Conservation (phyloP, 1,140 invertebrate species). For the Drosophila mayri region DNA sequence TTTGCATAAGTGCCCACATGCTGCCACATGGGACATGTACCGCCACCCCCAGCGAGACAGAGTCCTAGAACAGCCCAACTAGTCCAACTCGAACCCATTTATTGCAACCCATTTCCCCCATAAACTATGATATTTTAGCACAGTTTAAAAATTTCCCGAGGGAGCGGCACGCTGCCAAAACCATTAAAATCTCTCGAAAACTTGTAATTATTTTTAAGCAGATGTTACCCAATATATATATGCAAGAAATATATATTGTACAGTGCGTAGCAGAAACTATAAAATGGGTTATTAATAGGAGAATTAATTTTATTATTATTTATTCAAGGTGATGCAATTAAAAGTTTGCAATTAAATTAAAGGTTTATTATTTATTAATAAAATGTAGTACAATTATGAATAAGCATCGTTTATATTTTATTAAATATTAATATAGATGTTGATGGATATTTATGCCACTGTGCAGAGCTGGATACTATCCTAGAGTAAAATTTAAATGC, state of each 20-base stretch:
- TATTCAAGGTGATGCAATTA: not conserved
- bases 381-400: not conserved
- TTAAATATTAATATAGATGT: not conserved
- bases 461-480: slow-evolving; percentile 15
- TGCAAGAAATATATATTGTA: slow-evolving; percentile 19
- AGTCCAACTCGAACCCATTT: slow-evolving; percentile 21
- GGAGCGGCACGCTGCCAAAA: slow-evolving; percentile 46
- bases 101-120: slow-evolving; percentile 18
- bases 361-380: too few species aligned
- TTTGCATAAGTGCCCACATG: slow-evolving; percentile 79
- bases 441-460: not conserved
- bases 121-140: slow-evolving; percentile 77
- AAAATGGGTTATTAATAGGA: not conserved
- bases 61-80: slow-evolving; percentile 16
- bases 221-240: slow-evolving; percentile 68
- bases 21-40: slow-evolving; percentile 61
- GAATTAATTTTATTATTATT: not conserved
- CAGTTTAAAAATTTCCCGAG: slow-evolving; percentile 49
- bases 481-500: slow-evolving; percentile 63
- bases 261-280: slow-evolving; percentile 6
- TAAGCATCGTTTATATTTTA: too few species aligned
- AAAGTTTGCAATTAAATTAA: not conserved
- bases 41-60: slow-evolving; percentile 24
- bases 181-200: slow-evolving; percentile 74
- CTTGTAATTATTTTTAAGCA: slow-evolving; percentile 75